Percentiles rank a stretch among this genome's conserved stretches.
These are phyloP conservation scores for Drosophila bipectinata DNA, from an alignment of 1,140 invertebrate genomes.

Conservation along the genomic window DNA sequence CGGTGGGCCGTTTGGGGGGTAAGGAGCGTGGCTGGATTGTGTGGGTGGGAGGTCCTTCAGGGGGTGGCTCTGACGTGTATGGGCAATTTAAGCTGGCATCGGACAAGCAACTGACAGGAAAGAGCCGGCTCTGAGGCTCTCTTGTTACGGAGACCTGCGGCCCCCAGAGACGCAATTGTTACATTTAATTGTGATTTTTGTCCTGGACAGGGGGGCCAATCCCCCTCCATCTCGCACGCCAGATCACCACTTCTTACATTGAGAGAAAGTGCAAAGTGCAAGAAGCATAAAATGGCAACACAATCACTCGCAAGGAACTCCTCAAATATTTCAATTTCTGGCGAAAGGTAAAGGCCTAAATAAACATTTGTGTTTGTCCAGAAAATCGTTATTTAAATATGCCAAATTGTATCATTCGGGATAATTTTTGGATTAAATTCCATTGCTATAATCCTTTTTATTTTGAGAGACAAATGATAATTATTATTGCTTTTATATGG, in stretches of 20 bases:
- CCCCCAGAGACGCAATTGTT: conserved; percentile 80
- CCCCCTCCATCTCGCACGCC: background rate
- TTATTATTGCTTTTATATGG: background rate
- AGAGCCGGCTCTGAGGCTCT: conserved; percentile 32
- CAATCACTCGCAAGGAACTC: background rate
- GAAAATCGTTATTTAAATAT: background rate
- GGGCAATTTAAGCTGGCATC: conserved; percentile 82
- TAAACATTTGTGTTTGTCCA: conserved; percentile 5
- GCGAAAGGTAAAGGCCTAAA: background rate
- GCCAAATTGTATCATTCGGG: background rate
- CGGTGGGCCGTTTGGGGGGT: conserved; percentile 12
- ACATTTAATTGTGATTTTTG: conserved; percentile 82
- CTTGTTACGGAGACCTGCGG: conserved; percentile 51
- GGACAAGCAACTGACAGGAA: conserved; percentile 77
- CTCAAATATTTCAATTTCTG: background rate
- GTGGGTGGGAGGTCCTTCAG: conserved; percentile 4
- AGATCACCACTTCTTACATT: conserved; percentile 1
- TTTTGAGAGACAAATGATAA: background rate
- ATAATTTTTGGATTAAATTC: background rate
- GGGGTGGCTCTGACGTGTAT: conserved; percentile 70
- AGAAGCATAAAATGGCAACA: background rate
- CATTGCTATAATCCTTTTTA: background rate
- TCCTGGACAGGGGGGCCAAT: conserved; percentile 28
- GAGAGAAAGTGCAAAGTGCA: conserved; percentile 4
- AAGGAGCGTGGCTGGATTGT: background rate